These are phyloP conservation scores for Casuarius casuarius DNA, from an alignment of 2,113 vertebrate species.

Conservation along the genomic window DNA sequence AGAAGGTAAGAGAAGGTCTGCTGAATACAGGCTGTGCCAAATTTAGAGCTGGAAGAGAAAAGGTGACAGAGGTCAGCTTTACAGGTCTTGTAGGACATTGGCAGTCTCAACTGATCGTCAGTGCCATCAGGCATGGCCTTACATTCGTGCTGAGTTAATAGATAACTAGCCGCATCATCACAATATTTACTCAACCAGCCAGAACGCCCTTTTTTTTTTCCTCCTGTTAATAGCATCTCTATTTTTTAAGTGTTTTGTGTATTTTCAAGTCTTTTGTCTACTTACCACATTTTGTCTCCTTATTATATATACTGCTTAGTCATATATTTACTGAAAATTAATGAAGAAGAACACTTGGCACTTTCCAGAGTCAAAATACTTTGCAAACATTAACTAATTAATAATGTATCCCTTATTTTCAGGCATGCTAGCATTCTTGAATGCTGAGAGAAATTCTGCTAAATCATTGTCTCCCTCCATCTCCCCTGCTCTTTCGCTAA, in stretches of 20 bases:
- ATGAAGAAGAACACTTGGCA: conserved; percentile 45
- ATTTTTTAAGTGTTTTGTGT: conserved; percentile 26
- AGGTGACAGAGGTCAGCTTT: conserved; percentile 53
- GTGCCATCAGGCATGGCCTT: background rate
- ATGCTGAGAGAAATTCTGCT: conserved; percentile 55
- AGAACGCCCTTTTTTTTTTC: background rate
- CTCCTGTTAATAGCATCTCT: background rate
- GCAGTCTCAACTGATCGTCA: background rate
- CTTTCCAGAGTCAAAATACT: conserved; percentile 44
- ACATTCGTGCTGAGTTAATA: conserved; percentile 50
- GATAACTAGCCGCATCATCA: conserved; percentile 55
- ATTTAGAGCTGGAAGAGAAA: conserved; percentile 52
- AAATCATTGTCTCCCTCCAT: conserved; percentile 48
- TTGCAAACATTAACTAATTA: conserved; percentile 72
- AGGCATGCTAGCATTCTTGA: conserved; percentile 58
- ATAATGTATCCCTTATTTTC: conserved; percentile 69
- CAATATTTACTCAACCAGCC: conserved; percentile 16
- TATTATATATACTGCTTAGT: conserved; percentile 47
- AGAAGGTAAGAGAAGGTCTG: conserved; percentile 46
- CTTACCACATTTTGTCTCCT: conserved; percentile 44
- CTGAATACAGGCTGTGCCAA: conserved; percentile 4
- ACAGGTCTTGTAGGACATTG: conserved; percentile 42
- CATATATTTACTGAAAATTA: conserved; percentile 58
- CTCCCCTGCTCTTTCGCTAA: conserved; percentile 9
- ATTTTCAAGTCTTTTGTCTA: conserved; percentile 38